Evolutionary conservation across 2,113 vertebrate species (phyloP).

Genomic region (Apaloderma vittatum): DNA sequence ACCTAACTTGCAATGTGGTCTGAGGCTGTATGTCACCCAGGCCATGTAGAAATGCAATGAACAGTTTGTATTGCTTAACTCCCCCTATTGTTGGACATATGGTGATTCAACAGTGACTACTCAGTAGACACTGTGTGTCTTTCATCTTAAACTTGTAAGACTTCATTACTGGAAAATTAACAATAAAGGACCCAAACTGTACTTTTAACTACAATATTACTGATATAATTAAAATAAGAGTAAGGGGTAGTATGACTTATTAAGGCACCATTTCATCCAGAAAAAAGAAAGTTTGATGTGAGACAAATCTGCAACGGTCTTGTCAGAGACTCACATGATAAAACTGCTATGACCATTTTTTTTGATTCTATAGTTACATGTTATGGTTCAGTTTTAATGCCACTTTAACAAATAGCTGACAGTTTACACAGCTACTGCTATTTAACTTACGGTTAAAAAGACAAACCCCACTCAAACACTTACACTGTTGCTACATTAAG

Average conservation of each 20-base stretch:
- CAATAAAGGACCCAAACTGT: background rate
- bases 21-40: background rate
- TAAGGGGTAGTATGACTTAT: background rate
- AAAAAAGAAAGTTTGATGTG: background rate
- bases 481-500: background rate
- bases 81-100: background rate
- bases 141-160: background rate
- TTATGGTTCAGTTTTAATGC: background rate
- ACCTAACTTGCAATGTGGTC: background rate
- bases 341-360: background rate
- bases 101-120: background rate
- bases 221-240: background rate
- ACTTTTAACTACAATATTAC: background rate
- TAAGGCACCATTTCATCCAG: background rate
- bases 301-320: background rate
- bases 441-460: background rate
- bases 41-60: background rate
- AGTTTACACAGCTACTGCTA: background rate
- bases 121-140: background rate
- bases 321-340: background rate
- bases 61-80: background rate
- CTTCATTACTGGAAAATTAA: background rate
- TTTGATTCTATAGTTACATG: background rate
- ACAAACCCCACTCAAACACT: background rate
- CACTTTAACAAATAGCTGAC: background rate